Evolutionary conservation across 2,888 invertebrate genomes (phyloP), one percentile per base, ranked within the genome.

Genomic region (Drosophila borealis): DNA sequence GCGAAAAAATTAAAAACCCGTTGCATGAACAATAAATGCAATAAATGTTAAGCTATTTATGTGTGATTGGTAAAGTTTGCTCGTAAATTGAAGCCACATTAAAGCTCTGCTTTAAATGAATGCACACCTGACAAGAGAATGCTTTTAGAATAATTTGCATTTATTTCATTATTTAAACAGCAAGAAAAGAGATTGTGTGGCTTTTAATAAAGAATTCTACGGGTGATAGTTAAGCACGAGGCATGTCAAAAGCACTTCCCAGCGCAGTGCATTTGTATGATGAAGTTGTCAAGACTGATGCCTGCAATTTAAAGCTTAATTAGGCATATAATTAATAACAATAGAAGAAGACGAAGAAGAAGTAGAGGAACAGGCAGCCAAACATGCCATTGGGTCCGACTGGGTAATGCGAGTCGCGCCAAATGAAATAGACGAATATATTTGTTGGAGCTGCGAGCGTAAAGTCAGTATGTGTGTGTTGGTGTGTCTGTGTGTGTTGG

Each of bases 351-450:
- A n/a, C n/a, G n/a, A 29, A 29, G 29, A 2, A 8, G 29, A 29
- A 29, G 29, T 29, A 29, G 8, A 29, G 8, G 29, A 29, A 8
- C 29, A 29, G 29, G 2, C 2, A 29, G 29, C 29, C 29, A 29
- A 29, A 34, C 19, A 42, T 51, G 63, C 64, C 13, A 11, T 9
- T 19, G 21, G 19, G 39, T 69, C 46, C 75, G 44, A 57, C 74
- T 75, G 75, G 75, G 75, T 51, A n/a, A 14, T 49, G 59, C 74
- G 75, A 73, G 82, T 80, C 85, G 75, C 73, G 83, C 78, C 88
- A 82, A 85, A 84, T 80, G 83, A 82, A 29, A 82, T 85, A 88
- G 83, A 82, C 88, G 78, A 75, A 80, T 78, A 73, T 62, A 74
- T 76, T 57, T 70, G 66, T 64, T 65, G 51, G 61, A 78, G 70